A percentile compares a stretch with the other conserved stretches of the same genome.
phyloP scores from a whole-genome alignment of 2,113 vertebrate species.

The Chloebia gouldiae region DNA sequence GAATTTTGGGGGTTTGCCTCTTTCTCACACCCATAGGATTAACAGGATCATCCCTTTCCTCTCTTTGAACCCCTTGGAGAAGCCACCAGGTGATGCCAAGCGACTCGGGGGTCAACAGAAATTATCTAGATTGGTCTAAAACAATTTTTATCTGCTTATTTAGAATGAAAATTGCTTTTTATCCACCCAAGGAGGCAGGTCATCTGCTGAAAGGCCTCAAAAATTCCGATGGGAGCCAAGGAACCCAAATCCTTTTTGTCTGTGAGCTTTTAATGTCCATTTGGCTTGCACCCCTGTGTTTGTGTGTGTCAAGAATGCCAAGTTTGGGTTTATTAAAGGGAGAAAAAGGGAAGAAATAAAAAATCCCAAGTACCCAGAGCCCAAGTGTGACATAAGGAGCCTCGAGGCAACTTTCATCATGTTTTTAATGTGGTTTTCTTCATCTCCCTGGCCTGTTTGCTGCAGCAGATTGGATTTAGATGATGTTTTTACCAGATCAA shows the following conservation, averaged over 20 bases:
- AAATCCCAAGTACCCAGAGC: not conserved
- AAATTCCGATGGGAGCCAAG: not conserved
- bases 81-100: not conserved
- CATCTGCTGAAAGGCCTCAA: not conserved
- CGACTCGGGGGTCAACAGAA: not conserved
- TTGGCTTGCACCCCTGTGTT: not conserved
- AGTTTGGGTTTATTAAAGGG: not conserved
- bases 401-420: constrained; percentile 47
- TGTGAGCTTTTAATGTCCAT: not conserved
- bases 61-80: not conserved
- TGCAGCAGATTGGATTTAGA: constrained; percentile 12
- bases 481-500: constrained; percentile 63
- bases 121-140: not conserved
- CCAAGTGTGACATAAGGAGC: constrained; percentile 47
- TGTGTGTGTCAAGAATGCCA: not conserved
- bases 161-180: not conserved
- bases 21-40: not conserved
- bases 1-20: accelerated
- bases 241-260: not conserved
- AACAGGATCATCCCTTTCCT: not conserved
- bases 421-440: constrained; percentile 35
- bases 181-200: not conserved
- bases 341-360: constrained; percentile 31
- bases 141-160: not conserved
- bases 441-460: constrained; percentile 5